Evolutionary conservation across 2,888 invertebrate genomes (phyloP), one percentile per base, ranked within the genome.

Genomic region (Anthrax anthrax): DNA sequence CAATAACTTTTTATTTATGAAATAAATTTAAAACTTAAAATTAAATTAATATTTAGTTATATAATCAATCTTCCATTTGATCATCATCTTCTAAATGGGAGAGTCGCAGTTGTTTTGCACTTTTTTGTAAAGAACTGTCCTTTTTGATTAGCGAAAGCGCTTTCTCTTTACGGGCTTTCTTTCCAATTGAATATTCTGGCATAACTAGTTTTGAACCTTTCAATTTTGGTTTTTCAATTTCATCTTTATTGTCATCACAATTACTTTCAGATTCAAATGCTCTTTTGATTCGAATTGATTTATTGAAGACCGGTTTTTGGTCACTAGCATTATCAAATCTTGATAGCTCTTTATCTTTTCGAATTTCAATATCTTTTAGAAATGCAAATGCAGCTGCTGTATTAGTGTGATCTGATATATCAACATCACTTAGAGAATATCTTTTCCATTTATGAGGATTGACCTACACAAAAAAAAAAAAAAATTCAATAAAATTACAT

Each of bases 401-500:
- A 57, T 90, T 90, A 38, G 81, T 79, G 44, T 74, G 73, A 47
- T 89, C 86, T 0, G 87, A 84, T 70, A 87, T 81, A 58, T 87
- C 85, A 4, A 88, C 86, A 73, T 89, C 85, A 23, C 78, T 80
- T 17, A 91, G 64, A 16, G 80, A 78, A 58, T 91, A 90, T 58
- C 80, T 84, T 13, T 76, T 79, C 84, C 86, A 90, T 60, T 83
- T 86, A 50, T 83, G 76, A 14, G 89, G 90, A 67, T 88, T 80
- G 52, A 75, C 76, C 57, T 80, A 73, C 58, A 77, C 76, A 52
- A 42, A 23, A 23, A 23, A 23, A 23, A 23, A 23, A 23, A 8
- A 23, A 23, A 23, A 23, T 23, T 23, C n/a, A n/a, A n/a, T 23
- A 8, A 6, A 23, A 23, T 23, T 23, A 6, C 23, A 23, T 23